Evolutionary conservation across 1,140 invertebrate genomes (phyloP), one percentile per base, ranked within the genome.

Genomic region (Sitophilus oryzae): DNA sequence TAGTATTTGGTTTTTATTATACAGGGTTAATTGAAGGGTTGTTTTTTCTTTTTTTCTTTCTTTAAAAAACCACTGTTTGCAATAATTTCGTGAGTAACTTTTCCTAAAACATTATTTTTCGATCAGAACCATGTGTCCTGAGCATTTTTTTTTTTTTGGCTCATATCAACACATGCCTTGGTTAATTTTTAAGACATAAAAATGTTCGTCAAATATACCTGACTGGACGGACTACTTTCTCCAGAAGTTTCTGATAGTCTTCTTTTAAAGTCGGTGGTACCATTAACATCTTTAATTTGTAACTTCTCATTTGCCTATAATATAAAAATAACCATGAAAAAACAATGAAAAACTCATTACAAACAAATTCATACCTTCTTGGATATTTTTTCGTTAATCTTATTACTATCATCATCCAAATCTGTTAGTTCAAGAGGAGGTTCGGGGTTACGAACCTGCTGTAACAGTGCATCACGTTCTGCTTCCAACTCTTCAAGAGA

Each of bases 171-270:
- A 30, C 25, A 30, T 30, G 25, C 5, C 11, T 30, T 30, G 11
- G 25, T 30, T 11, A 30, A 30, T 6, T 30, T 30, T 30, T 30
- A 51, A 34, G 37, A 43, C 11, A 34, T 9, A 10, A 2, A 40
- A 0, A 36, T 16, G 15, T 15, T 22, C 22, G 4, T 9, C 10
- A 14, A 16, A 58, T 37, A 38, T 48, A 65, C 65, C 53, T 67
- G 66, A 22, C 59, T 67, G 48, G 63, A 59, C 0, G 81, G 82
- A 58, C 74, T 75, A 15, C 64, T 62, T 36, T 60, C 59, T 16
- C 63, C 66, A 6, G 71, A 71, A 43, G 76, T 76, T 9, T 71
- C 76, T 14, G 73, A 73, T 20, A 73, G 55, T 8, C 60, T 20
- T 23, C 59, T 58, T 25, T 54, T 52, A 6, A 53, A 50, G 11